Base-by-base conservation (phyloP, 2,888 invertebrate genomes). In the Stenodema calcarata region DNA sequence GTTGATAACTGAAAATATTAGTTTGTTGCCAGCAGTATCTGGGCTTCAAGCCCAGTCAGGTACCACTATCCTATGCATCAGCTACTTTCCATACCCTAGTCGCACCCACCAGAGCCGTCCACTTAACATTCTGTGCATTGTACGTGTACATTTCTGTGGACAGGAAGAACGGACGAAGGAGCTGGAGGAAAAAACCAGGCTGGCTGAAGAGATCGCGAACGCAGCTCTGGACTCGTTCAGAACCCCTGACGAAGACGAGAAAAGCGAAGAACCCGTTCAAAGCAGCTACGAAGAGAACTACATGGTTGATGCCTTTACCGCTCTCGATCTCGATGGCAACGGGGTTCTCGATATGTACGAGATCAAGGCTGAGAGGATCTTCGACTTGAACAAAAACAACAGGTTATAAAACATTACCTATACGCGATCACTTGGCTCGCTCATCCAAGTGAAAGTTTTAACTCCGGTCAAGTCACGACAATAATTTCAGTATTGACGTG, bases 321-420 rank as follows among this genome's bases (percentile, higher is more conserved):
- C 18, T 7, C 54, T 84, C 27, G 84, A 84, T 18, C 35, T 70
- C 18, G 35, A 73, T 28, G 0, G 23, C 9, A 41, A 84, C 27
- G 84, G 84, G 23, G 28, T 84, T 42, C 44, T 84, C 42, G 75
- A 75, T 28, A 7, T 73, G n/a, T 27, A 3, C 30, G 84, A 84
- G n/a, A 28, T 84, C 23, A 73, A 84, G 12, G n/a, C 41, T n/a
- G 47, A 47, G 30, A 44, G 16, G 30, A 47, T 75, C 28, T 84
- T 84, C 50, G 84, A 84, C 73, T 47, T 84, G 84, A 73, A 84
- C 75, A 84, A 84, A 47, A 75, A 84, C 27, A 62, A 62, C 62
- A 62, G 62, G 62, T 50, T 35, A 35, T n/a, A n/a, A 12, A 11
- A 76, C 30, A n/a, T 35, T 35, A 35, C 2, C 35, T 35, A 4